Conservation (phyloP, 1,140 invertebrate species). For the Proctacanthus coquilletti region DNA sequence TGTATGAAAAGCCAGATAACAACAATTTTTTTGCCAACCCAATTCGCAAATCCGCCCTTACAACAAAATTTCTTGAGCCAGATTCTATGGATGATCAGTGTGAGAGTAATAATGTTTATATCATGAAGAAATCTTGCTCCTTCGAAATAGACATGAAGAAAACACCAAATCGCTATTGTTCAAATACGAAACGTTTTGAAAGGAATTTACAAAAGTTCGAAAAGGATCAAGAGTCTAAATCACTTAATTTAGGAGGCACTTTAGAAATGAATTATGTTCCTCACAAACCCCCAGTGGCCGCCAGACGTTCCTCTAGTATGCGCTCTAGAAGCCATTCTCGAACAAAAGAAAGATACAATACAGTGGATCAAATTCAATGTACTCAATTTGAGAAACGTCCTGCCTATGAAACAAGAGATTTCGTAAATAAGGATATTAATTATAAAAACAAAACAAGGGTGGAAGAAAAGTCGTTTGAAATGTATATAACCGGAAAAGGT, state of each 20-base stretch:
- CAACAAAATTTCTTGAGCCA: too few species aligned
- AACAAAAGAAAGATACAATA: constrained; percentile 33
- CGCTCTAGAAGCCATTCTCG: constrained; percentile 18
- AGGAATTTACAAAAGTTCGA: constrained; percentile 35
- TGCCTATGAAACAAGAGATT: constrained; percentile 2
- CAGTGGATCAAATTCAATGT: constrained; percentile 29
- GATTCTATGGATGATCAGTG: background rate
- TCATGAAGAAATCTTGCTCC: constrained; percentile 11
- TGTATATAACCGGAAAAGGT: constrained; percentile 40
- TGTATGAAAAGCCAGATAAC: constrained; percentile 9
- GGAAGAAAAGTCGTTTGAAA: constrained; percentile 37
- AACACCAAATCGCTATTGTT: background rate
- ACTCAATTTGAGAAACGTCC: constrained; percentile 19
- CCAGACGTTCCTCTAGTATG: constrained; percentile 27
- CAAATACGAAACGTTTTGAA: constrained; percentile 21
- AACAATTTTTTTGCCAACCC: background rate
- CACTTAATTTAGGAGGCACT: constrained; percentile 18
- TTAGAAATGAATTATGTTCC: constrained; percentile 37
- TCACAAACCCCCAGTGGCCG: constrained; percentile 38
- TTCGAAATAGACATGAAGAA: constrained; percentile 24
- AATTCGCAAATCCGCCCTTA: too few species aligned
- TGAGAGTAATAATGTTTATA: background rate
- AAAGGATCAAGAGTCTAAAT: constrained; percentile 3
- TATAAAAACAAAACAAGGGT: background rate
- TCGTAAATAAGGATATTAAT: constrained; percentile 3